Percentiles rank a stretch among this genome's conserved stretches.
Conservation (phyloP, 2,113 vertebrate species). For the Menura novaehollandiae region DNA sequence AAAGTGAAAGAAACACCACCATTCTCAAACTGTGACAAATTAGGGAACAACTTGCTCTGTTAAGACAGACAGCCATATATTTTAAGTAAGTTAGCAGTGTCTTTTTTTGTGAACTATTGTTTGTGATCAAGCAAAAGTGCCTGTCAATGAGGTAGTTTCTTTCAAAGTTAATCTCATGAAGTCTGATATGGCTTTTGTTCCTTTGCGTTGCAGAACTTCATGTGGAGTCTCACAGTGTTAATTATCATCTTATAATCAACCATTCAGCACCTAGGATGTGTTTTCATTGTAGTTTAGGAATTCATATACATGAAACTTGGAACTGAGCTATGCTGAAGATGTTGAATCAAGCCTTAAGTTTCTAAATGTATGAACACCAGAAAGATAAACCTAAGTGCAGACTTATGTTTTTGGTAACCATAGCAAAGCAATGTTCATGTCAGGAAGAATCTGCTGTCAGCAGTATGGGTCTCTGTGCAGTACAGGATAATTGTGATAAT, state of each 20-base stretch:
- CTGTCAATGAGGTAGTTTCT: not conserved
- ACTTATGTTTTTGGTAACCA: not conserved
- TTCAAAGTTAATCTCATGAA: not conserved
- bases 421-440: not conserved
- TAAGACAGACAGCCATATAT: not conserved
- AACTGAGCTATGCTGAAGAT: not conserved
- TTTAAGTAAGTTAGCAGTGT: not conserved
- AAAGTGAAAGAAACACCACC: not conserved
- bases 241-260: not conserved
- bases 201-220: not conserved
- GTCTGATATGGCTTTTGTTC: not conserved
- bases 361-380: not conserved
- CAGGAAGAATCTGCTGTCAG: not conserved
- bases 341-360: not conserved
- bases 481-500: not conserved
- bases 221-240: not conserved
- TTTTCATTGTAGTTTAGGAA: not conserved
- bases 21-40: not conserved
- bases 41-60: not conserved
- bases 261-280: not conserved
- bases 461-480: not conserved
- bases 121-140: not conserved
- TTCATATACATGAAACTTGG: not conserved
- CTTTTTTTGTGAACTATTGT: not conserved
- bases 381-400: not conserved